A percentile compares a stretch with the other conserved stretches of the same genome.
Conservation (phyloP, 2,888 invertebrate genomes). For the Azorinus chamasolen region DNA sequence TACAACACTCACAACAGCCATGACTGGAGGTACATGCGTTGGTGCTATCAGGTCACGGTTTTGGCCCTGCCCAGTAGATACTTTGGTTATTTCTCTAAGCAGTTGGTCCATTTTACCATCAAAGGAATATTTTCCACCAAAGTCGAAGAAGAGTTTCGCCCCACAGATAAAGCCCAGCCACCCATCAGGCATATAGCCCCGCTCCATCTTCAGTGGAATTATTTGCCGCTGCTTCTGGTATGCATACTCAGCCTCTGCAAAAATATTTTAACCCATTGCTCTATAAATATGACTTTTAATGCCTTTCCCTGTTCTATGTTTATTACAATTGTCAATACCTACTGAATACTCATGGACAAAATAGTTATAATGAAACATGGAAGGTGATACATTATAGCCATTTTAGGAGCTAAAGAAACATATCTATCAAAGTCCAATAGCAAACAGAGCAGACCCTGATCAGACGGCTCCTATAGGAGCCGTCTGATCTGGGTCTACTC, state of each 20-base stretch:
- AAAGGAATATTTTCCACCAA: constrained; percentile 66
- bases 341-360: no score
- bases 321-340: no score
- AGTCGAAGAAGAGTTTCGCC: constrained; percentile 66
- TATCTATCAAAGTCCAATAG: no score
- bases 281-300: no score
- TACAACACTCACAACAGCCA: neutral
- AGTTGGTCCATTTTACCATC: constrained; percentile 54
- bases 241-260: constrained; percentile 71
- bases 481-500: no score
- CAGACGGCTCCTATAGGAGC: no score
- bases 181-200: constrained; percentile 67
- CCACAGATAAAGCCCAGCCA: constrained; percentile 73
- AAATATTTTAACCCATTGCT: no score
- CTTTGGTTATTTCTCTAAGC: constrained; percentile 37
- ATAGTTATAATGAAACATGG: no score
- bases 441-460: no score
- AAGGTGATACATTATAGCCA: no score
- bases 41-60: neutral
- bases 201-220: constrained; percentile 65
- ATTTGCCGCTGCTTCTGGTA: constrained; percentile 58
- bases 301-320: no score
- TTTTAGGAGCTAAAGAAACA: no score
- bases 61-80: neutral
- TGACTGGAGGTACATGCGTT: constrained; percentile 1